A percentile compares a stretch with the other conserved stretches of the same genome.
Evolutionary conservation across 30 jellyfish, hydroid and myxozoan species (phyloP).

Genomic region (Catostylus mosaicus): DNA sequence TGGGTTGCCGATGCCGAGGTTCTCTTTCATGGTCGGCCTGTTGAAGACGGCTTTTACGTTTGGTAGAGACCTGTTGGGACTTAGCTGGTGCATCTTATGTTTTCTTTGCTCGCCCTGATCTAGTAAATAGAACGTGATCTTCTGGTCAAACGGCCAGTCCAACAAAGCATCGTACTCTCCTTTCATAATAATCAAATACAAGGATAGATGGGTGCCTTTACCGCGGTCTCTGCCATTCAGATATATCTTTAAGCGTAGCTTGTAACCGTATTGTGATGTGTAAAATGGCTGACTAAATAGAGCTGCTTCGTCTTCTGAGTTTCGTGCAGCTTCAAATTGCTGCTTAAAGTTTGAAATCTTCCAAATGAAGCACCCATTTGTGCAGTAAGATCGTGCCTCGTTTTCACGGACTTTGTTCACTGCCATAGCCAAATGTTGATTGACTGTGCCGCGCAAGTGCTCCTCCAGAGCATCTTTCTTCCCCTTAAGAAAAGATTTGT

Average conservation of each 20-base stretch:
- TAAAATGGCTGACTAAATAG: slow-evolving; percentile 92
- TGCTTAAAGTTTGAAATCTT: slow-evolving; percentile 79
- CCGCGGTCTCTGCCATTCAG: slow-evolving; percentile 97
- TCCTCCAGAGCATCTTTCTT: slow-evolving; percentile 81
- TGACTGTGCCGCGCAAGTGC: slow-evolving; percentile 69
- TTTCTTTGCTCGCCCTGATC: slow-evolving; percentile 94
- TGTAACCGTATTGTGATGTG: slow-evolving; percentile 96
- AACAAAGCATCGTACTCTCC: slow-evolving; percentile 92
- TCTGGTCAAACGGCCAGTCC: slow-evolving; percentile 97
- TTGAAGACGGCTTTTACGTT: slow-evolving; percentile 95
- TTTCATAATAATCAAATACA: slow-evolving; percentile 88
- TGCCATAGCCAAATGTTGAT: slow-evolving; percentile 89
- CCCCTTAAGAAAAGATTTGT: slow-evolving; percentile 68
- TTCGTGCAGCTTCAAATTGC: slow-evolving; percentile 83
- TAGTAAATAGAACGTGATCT: slow-evolving; percentile 81
- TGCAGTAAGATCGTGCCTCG: slow-evolving; percentile 92
- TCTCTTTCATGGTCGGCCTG: slow-evolving; percentile 85
- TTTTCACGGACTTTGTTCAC: slow-evolving; percentile 84
- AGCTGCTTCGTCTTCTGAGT: slow-evolving; percentile 91
- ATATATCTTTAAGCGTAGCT: slow-evolving; percentile 81
- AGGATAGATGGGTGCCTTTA: slow-evolving; percentile 93
- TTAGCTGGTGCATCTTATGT: slow-evolving; percentile 92
- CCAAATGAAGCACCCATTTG: slow-evolving; percentile 90
- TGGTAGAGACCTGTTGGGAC: slow-evolving; percentile 95
- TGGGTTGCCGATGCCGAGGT: slow-evolving; percentile 96